Base-by-base conservation (phyloP, 2,113 vertebrate species). In the Sturnus vulgaris region DNA sequence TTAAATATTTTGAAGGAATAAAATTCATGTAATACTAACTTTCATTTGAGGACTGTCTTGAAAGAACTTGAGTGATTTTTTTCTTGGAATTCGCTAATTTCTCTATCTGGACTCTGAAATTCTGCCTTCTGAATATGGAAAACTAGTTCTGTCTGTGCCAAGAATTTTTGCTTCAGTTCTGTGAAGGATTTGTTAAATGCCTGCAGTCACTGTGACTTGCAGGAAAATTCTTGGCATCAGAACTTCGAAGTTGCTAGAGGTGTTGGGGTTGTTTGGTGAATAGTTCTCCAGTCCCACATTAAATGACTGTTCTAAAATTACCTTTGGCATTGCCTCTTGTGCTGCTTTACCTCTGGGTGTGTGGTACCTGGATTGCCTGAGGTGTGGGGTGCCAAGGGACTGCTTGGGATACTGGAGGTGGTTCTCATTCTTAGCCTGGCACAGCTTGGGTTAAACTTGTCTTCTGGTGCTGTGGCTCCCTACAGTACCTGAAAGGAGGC, bases 331-430 rank as follows among this genome's bases (percentile, higher is more conserved):
- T 23, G 2, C 24, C 19, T 88, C 22, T 20, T 20, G 64, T 49
- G 77, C 55, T 69, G 37, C 42, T 37, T n/a, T 25, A 2, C 24
- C 24, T 72, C 60, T 47, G 70, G 5, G 10, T 40, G 9, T 40
- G 50, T 15, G 15, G 21, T 8, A 4, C 4, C 59, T 35, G 33
- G 17, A 18, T 10, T 12, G 27, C 39, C 44, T 7, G 2, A 31
- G 59, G 22, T 0, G 0, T 5, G 15, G n/a, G 70, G 28, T 69
- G 72, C 46, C 10, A 3, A 28, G 56, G 23, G 22, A 12, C 6
- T 1, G 40, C 40, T 42, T 42, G 15, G 56, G 49, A 5, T 46
- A 7, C 42, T 64, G 28, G 75, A 57, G 72, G 7, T 60, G 46
- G 5, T 42, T 80, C 40, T 55, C 19, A 33, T 57, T 50, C 39